phyloP scores from a whole-genome alignment of 2,113 vertebrate genomes.

The Pseudorectes ferrugineus region DNA sequence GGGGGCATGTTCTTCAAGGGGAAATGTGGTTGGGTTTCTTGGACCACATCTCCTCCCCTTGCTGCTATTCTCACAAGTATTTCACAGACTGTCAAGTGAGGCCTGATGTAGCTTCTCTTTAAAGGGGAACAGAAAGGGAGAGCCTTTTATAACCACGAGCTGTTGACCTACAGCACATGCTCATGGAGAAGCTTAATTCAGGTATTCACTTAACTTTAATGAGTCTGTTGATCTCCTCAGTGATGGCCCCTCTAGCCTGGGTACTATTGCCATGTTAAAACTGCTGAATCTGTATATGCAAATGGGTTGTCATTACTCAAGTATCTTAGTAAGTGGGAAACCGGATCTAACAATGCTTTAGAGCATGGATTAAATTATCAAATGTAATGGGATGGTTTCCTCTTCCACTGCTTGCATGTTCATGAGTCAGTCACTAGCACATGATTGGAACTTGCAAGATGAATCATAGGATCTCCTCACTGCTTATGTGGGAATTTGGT shows the following conservation, averaged over 20 bases:
- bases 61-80: neutral
- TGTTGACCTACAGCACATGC: neutral
- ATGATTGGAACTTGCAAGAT: neutral
- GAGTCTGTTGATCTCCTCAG: neutral
- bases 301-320: neutral
- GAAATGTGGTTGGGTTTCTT: conserved; percentile 27
- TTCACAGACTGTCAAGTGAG: neutral
- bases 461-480: neutral
- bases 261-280: neutral
- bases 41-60: conserved; percentile 31
- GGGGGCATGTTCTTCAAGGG: neutral
- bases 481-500: neutral
- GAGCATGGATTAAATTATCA: neutral
- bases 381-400: neutral
- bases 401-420: neutral
- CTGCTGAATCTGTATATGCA: neutral
- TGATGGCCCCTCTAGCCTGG: neutral
- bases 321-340: neutral
- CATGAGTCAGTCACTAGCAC: neutral
- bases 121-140: neutral
- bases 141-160: neutral
- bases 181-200: conserved; percentile 31
- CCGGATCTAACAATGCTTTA: neutral
- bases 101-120: neutral
- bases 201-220: neutral